Conservation (phyloP, 2,797 vertebrate genomes). For the Propithecus deckenii region DNA sequence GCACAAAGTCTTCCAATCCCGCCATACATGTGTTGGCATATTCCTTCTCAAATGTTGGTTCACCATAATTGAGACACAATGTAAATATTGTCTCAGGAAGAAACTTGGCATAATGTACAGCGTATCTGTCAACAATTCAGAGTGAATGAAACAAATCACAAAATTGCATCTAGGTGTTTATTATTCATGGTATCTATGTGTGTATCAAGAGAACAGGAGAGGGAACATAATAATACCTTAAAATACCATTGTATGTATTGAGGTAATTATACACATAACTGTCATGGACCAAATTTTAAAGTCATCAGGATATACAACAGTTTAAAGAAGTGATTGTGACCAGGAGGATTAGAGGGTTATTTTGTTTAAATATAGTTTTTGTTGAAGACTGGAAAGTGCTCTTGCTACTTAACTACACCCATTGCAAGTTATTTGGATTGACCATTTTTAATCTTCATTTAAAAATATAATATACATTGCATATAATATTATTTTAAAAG, state of each 20-base stretch:
- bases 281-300: not conserved
- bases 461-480: not conserved
- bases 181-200: not conserved
- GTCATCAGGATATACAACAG: not conserved
- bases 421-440: not conserved
- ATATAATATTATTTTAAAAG: not conserved
- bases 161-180: not conserved
- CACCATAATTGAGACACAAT: not conserved
- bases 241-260: not conserved
- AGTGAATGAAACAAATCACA: not conserved
- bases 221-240: not conserved
- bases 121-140: not conserved
- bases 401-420: not conserved
- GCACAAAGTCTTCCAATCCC: not conserved
- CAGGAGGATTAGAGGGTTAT: not conserved
- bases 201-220: conserved; percentile 6
- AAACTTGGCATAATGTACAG: not conserved
- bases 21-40: not conserved
- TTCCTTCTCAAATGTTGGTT: not conserved
- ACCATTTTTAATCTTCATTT: not conserved
- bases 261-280: not conserved
- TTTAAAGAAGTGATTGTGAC: not conserved
- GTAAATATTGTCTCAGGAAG: not conserved
- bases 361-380: not conserved
- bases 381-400: not conserved